Evolutionary conservation across 2,113 vertebrate genomes (phyloP), one percentile per base, ranked within the genome.

Genomic region (Chunga burmeisteri): DNA sequence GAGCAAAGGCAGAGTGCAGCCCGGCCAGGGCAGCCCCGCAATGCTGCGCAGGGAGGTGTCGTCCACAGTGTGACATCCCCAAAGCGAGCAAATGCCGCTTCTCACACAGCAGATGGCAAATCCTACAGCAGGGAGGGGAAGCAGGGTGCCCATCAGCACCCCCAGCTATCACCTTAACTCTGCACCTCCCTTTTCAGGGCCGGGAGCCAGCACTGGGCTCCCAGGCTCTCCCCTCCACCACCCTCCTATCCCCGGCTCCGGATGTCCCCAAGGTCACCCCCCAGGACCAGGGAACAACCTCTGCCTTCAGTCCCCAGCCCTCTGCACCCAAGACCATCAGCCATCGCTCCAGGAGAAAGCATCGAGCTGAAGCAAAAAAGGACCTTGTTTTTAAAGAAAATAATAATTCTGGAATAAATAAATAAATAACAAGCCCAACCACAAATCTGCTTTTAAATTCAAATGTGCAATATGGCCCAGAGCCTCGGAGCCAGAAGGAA

Each of bases 401-500:
- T 77, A 96, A 86, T 84, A 52, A 83, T 86, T 59, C 56, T 44
- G 17, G 70, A 94, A 94, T 93, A 93, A 97, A 96, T 96, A 96
- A 97, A 94, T 88, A 93, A 96, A 88, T 86, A 90, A 91, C 74
- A 86, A 88, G 77, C 66, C 77, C 59, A 71, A 96, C 83, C 23
- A 8, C 68, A 85, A 84, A 47, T 44, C 96, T 96, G 96, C 95
- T 97, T 96, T 97, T 96, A 97, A 97, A 97, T 95, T 97, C 96
- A 97, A 97, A 97, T 96, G 86, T 92, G 90, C 97, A 96, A 96
- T 96, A 96, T 97, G 96, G 95, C 85, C 96, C 73, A 82, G 90
- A 95, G 91, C 82, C 88, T 96, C 21, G 3, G 86, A 97, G 94
- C 95, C 94, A 96, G 95, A 97, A 92, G 71, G 93, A 97, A 97